Evolutionary conservation across 2,113 vertebrate species (phyloP), one percentile per base, ranked within the genome.

Genomic region (Chaetodon trifascialis): DNA sequence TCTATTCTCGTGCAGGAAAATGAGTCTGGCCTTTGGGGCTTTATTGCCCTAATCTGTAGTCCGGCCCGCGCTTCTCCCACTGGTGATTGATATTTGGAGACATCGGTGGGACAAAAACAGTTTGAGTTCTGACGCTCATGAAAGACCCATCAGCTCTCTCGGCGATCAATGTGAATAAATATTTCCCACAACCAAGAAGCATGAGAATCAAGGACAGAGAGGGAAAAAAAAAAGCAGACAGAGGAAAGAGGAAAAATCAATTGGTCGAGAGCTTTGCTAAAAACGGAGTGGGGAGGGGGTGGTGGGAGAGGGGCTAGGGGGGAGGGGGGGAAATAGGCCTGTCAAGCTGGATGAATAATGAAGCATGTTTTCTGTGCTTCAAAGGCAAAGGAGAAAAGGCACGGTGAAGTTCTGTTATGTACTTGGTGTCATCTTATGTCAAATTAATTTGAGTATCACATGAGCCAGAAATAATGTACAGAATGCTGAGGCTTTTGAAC

Each of bases 101-200:
- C 88, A 81, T 91, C 80, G 78, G 81, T 91, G 91, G 90, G 92
- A 90, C 89, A 84, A 92, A 94, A 95, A 91, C 87, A 85, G 91
- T 92, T 93, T 90, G 93, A 95, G 90, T 88, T 93, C 90, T 87
- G 79, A 84, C 80, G 83, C 91, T 91, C 92, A 92, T 91, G 92
- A 95, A 94, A 94, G 91, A 95, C 93, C 93, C 91, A 92, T 94
- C 93, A 91, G 90, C 87, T 86, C 80, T 52, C 73, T 77, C 83
- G 79, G 82, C 81, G 90, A 95, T 95, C 93, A 93, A 95, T 94
- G 91, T 84, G 90, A 94, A 94, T 93, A 94, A 94, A 94, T 94
- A 95, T 95, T 95, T 94, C 93, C 94, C 94, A 94, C 93, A 94
- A 93, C 88, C 90, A 87, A 90, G 89, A 92, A 93, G 91, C 84